Percentiles rank a stretch among this genome's conserved stretches.
phyloP scores from a whole-genome alignment of 2,797 vertebrate genomes.

The Anisognathus igniventris region DNA sequence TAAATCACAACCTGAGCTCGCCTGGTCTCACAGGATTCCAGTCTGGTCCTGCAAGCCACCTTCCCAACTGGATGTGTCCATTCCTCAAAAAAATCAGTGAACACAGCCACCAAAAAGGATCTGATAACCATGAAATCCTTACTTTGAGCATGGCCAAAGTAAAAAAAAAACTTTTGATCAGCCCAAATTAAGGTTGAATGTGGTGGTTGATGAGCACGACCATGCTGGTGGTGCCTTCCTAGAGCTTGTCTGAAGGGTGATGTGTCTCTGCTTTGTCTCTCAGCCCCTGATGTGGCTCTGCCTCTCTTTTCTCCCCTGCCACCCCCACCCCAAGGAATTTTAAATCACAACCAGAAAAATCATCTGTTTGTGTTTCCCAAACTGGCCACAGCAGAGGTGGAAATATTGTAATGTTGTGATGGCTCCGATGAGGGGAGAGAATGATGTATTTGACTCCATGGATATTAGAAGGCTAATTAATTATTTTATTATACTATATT shows the following conservation, averaged over 20 bases:
- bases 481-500: too few species aligned
- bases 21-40: not conserved
- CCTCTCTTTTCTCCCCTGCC: not conserved
- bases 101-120: fast-evolving
- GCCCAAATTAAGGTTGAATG: fast-evolving
- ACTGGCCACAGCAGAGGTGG: not conserved
- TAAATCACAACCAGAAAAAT: not conserved
- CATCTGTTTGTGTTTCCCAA: not conserved
- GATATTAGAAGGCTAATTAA: too few species aligned
- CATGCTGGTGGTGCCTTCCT: not conserved
- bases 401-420: too few species aligned
- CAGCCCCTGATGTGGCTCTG: fast-evolving
- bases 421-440: too few species aligned
- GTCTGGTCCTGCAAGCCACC: not conserved
- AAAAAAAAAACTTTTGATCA: not conserved
- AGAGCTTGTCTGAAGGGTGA: fast-evolving
- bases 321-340: not conserved
- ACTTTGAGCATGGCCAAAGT: not conserved
- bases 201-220: not conserved
- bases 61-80: not conserved
- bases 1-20: conserved; percentile 33
- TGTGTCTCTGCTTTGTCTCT: fast-evolving
- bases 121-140: not conserved
- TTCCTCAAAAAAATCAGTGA: not conserved
- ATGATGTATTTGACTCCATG: too few species aligned